phyloP scores from a whole-genome alignment of 2,113 vertebrate species.

The Callopanchax toddi region DNA sequence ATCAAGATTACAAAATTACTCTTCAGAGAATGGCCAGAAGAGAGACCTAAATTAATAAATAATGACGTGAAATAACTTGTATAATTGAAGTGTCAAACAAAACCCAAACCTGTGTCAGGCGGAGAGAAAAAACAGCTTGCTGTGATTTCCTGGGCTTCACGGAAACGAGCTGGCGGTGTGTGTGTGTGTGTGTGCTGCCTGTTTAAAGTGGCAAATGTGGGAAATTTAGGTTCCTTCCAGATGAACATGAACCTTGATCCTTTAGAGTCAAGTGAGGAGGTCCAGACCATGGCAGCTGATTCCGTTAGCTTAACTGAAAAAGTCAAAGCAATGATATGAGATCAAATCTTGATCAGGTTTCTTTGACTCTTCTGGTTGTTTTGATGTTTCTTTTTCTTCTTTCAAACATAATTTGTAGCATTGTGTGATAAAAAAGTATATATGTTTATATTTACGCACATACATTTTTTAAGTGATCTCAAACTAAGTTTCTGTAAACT shows the following conservation, averaged over 20 bases:
- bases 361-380: conserved; percentile 1
- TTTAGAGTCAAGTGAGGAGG: conserved; percentile 55
- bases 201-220: conserved; percentile 53
- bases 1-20: conserved; percentile 6
- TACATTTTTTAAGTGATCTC: too few relatives aligned
- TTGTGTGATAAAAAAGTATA: not conserved
- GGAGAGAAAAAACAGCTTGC: conserved; percentile 21
- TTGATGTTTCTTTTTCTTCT: too few relatives aligned
- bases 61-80: conserved; percentile 13
- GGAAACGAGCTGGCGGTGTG: conserved; percentile 4
- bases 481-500: too few relatives aligned
- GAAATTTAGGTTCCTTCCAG: conserved; percentile 58
- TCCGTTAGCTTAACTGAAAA: conserved; percentile 40
- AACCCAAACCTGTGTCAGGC: conserved; percentile 26
- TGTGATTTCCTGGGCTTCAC: conserved; percentile 27
- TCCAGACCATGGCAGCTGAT: conserved; percentile 51
- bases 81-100: conserved; percentile 34
- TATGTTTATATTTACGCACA: too few relatives aligned
- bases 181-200: conserved; percentile 26
- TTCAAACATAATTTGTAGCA: not conserved
- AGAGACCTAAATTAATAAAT: conserved; percentile 6
- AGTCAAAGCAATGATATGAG: conserved; percentile 22
- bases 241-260: conserved; percentile 57
- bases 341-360: conserved; percentile 14
- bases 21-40: conserved; percentile 1